Conservation (phyloP, 2,113 vertebrate species). For the Sinocyclocheilus rhinocerous region DNA sequence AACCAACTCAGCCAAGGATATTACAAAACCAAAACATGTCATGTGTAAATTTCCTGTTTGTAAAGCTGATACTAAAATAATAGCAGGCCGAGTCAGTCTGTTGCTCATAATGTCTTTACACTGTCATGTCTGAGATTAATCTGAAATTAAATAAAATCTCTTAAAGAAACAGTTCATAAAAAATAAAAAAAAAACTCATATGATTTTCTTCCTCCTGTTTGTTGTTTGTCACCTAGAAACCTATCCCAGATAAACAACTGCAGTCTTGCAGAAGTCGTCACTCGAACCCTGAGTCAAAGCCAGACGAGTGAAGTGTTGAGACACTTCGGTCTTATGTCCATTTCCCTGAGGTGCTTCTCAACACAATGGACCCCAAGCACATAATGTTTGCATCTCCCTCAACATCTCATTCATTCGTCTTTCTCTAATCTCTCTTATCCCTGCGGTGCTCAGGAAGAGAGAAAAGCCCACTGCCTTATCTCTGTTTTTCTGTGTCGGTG, state of each 20-base stretch:
- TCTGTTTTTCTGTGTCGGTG: slow-evolving; percentile 60
- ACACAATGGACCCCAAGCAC: not conserved
- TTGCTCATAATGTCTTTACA: not conserved
- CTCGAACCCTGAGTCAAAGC: not conserved
- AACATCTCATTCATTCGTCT: not conserved
- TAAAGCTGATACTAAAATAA: not conserved
- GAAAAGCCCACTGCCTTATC: slow-evolving; percentile 18
- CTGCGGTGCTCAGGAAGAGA: slow-evolving; percentile 2
- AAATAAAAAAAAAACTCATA: no score
- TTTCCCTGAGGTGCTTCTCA: not conserved
- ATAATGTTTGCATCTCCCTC: not conserved
- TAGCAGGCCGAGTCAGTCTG: not conserved
- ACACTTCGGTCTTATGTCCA: not conserved
- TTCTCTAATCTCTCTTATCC: not conserved
- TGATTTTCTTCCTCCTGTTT: not conserved
- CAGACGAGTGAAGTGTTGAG: slow-evolving; percentile 2
- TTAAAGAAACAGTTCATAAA: no score
- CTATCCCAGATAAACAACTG: not conserved
- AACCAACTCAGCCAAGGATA: not conserved
- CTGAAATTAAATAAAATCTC: not conserved
- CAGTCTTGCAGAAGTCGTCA: not conserved
- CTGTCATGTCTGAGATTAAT: not conserved
- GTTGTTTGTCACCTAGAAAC: not conserved
- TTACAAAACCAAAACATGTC: not conserved
- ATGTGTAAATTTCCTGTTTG: slow-evolving; percentile 10